Evolutionary conservation across 2,797 vertebrate species (phyloP), one percentile per base, ranked within the genome.

Genomic region (Bovichtus variegatus): DNA sequence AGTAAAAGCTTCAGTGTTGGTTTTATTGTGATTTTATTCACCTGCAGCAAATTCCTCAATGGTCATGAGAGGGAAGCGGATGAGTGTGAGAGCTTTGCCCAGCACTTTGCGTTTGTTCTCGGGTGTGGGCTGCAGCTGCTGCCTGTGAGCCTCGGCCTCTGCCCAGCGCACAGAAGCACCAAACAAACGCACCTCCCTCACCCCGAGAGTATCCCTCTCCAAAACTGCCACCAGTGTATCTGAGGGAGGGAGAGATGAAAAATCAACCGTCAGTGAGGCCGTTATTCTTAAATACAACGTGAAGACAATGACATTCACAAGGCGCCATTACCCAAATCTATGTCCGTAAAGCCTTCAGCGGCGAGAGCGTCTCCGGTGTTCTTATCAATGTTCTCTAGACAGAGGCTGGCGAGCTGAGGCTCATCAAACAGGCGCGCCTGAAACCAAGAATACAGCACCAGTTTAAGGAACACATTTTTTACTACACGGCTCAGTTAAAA

Each of bases 31-130:
- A 27, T 57, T 46, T 21, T 38, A 3, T 76, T 93, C 89, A 99
- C 98, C 98, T 96, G 98, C 98, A 12, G 98, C 98, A 74, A 99
- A 99, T 93, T 99, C 98, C 93, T 99, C 98, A 2, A 99, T 99
- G 58, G 98, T 99, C 98, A 99, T 99, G 81, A 99, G 93, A 4
- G 98, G 98, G 91, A 99, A 99, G 85, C 98, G 97, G 91, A 99
- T 98, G 84, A 99, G 97, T 0, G 96, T 95, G 70, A 99, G 96
- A 0, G 97, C 97, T 87, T 98, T 98, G 85, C 97, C 97, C 91
- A 99, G 94, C 21, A 96, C 97, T 76, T 97, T 96, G 58, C 98
- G 95, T 91, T 97, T 99, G 92, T 99, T 98, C 84, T 96, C 95
- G 0, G 95, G 93, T 2, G 95, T 96, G 80, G 97, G 96, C 85